Evolutionary conservation across 2,888 invertebrate species (phyloP).

Genomic region (Melinaea marsaeus): DNA sequence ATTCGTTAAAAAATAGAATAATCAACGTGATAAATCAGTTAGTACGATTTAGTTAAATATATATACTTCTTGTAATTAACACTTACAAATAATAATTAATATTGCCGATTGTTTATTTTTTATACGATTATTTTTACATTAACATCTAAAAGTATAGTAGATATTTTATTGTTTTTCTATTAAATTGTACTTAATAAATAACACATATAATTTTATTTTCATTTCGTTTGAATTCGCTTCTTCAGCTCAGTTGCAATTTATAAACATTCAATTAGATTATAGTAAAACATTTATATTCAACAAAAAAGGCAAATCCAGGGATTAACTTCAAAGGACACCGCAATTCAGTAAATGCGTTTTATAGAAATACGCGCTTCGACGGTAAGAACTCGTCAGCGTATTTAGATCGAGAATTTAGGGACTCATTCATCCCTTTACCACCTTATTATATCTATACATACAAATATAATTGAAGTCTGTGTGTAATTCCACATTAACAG

Average conservation of each 20-base stretch:
- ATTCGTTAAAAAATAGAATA: slow-evolving; percentile 2
- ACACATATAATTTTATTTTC: no score
- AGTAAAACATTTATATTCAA: slow-evolving; percentile 40
- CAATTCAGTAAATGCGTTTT: slow-evolving; percentile 72
- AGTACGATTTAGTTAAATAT: no score
- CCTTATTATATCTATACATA: no score
- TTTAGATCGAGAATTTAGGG: slow-evolving; percentile 51
- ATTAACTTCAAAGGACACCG: slow-evolving; percentile 71
- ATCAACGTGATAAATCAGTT: slow-evolving; percentile 34
- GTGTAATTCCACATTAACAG: no score
- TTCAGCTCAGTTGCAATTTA: slow-evolving; percentile 1
- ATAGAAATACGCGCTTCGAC: slow-evolving; percentile 68
- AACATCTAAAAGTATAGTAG: no score
- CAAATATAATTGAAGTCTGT: no score
- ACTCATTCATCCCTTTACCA: slow-evolving; percentile 50
- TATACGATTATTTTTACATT: no score
- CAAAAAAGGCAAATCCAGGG: slow-evolving; percentile 55
- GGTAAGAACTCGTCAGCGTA: slow-evolving; percentile 65
- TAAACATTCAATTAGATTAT: slow-evolving; percentile 46
- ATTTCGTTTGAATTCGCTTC: not conserved
- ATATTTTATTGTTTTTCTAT: no score
- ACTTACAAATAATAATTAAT: no score
- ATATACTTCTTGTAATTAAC: no score
- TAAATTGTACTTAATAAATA: no score
- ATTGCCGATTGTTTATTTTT: no score